These are phyloP conservation scores for Artemisiospiza belli DNA, from an alignment of 2,113 vertebrate species.

Conservation along the genomic window DNA sequence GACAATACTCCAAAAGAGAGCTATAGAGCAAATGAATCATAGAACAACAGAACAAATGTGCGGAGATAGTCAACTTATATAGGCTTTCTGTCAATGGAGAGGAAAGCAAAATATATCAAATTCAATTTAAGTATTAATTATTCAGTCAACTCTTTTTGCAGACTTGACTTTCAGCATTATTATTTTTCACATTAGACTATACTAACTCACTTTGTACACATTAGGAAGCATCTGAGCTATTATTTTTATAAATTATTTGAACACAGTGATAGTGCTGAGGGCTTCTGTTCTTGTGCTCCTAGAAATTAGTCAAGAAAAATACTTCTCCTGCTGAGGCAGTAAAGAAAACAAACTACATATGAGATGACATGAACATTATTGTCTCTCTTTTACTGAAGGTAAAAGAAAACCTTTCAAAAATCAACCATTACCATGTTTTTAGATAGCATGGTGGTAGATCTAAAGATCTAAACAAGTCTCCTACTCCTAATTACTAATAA, in stretches of 20 bases:
- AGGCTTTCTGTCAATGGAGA: constrained; percentile 25
- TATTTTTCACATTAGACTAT: not conserved
- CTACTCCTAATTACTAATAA: not conserved
- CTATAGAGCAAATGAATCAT: not conserved
- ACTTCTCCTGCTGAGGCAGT: not conserved
- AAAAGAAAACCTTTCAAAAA: not conserved
- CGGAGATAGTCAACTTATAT: not conserved
- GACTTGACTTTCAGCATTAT: not conserved
- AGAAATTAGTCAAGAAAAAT: not conserved
- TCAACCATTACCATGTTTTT: not conserved
- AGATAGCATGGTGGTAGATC: not conserved
- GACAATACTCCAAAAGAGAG: not conserved
- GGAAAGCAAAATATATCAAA: constrained; percentile 3
- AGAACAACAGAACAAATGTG: not conserved
- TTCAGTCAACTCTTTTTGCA: constrained; percentile 6
- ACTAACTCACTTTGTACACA: not conserved
- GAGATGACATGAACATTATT: not conserved
- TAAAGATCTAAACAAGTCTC: not conserved
- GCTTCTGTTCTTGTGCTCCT: not conserved
- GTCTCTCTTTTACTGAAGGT: not conserved
- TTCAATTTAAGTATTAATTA: constrained; percentile 44
- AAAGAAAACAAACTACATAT: not conserved
- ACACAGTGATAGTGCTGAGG: not conserved
- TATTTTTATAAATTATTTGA: constrained; percentile 29
- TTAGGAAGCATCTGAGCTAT: not conserved